phyloP scores from a whole-genome alignment of 2,888 invertebrate species.

The Deilephila elpenor region DNA sequence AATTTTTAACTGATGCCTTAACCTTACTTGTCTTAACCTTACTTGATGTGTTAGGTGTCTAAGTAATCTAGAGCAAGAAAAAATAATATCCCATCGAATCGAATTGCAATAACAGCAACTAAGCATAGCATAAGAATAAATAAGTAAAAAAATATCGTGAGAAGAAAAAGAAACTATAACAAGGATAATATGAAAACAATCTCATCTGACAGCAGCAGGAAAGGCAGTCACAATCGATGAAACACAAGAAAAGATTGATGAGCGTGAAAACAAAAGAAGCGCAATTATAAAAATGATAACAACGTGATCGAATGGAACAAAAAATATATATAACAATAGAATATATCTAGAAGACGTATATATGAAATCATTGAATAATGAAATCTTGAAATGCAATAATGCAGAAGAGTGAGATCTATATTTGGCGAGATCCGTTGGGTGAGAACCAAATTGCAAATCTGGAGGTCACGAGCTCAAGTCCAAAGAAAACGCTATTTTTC shows the following conservation, averaged over 20 bases:
- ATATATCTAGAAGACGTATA: not conserved
- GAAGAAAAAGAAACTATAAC: not conserved
- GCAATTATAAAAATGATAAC: slow-evolving; percentile 1
- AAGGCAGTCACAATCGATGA: slow-evolving; percentile 5
- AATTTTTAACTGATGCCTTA: no score
- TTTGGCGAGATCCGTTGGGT: no score
- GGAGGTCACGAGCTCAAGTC: no score
- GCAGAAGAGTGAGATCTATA: no score
- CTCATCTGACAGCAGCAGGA: not conserved
- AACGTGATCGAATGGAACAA: not conserved
- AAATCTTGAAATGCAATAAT: not conserved
- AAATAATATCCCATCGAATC: no score
- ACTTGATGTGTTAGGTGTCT: no score
- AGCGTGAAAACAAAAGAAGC: slow-evolving; percentile 3
- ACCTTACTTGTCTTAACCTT: no score
- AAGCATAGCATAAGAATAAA: no score
- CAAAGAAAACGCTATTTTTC: no score
- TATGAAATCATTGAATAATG: not conserved
- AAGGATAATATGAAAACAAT: slow-evolving; percentile 8
- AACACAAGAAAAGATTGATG: slow-evolving; percentile 18
- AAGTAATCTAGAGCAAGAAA: no score
- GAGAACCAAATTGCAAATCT: no score
- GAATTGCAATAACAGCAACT: no score
- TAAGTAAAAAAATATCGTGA: not conserved
- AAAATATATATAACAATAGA: not conserved